Evolutionary conservation across 2,888 invertebrate species (phyloP).

Genomic region (Eurytoma californica): DNA sequence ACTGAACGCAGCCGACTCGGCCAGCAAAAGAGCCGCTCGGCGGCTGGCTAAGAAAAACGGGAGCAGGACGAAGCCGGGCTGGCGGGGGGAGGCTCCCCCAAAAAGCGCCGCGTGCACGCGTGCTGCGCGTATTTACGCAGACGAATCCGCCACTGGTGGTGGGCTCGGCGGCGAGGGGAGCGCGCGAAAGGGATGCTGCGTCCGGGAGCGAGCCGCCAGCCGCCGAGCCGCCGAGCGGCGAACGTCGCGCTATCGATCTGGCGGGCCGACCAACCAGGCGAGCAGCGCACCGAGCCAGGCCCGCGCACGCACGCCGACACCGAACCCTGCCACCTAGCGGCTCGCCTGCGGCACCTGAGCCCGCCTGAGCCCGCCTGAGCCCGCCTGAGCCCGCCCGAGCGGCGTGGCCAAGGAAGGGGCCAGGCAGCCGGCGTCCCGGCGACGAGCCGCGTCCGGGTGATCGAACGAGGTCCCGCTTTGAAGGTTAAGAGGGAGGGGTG

Average conservation of each 20-base stretch:
- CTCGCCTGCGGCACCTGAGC: background rate
- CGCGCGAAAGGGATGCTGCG: conserved; percentile 64
- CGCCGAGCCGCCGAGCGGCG: conserved; percentile 6
- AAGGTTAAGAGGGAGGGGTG: background rate
- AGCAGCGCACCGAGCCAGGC: conserved; percentile 58
- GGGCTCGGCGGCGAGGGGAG: background rate
- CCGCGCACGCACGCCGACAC: conserved; percentile 3
- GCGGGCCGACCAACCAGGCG: conserved; percentile 61
- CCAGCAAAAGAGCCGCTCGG: no score
- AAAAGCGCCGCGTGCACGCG: conserved; percentile 19
- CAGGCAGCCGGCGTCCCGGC: no score
- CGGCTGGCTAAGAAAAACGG: background rate
- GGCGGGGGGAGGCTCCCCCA: background rate
- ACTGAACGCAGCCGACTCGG: no score
- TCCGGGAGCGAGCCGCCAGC: conserved; percentile 65
- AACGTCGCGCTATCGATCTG: conserved; percentile 70
- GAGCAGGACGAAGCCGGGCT: background rate
- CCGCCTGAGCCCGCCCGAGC: no score
- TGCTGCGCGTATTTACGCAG: background rate
- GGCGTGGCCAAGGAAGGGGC: no score
- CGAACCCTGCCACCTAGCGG: background rate
- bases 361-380: no score
- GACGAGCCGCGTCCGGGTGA: no score
- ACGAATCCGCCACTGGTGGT: no score
- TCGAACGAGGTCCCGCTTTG: background rate